A percentile compares a stretch with the other conserved stretches of the same genome.
phyloP scores from a whole-genome alignment of 1,140 invertebrate species.

The Drosophila parvula region DNA sequence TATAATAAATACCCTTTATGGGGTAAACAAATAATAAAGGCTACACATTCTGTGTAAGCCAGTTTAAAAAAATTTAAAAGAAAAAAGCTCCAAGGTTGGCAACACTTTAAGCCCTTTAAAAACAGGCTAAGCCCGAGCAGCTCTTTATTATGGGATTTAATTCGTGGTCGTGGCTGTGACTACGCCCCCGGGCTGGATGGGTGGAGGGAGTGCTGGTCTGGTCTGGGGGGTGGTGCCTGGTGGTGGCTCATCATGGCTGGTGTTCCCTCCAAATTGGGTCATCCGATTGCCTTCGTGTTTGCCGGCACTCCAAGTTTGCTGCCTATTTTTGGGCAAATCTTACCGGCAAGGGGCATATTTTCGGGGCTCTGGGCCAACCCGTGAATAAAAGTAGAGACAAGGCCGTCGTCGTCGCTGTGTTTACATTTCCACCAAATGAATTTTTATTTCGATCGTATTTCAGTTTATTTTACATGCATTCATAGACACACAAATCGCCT shows the following conservation, averaged over 20 bases:
- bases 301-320: background rate
- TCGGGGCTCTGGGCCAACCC: background rate
- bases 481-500: conserved; percentile 30
- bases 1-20: no score
- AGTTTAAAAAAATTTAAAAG: no score
- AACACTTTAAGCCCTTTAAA: background rate
- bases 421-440: conserved; percentile 45
- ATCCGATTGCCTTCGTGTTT: conserved; percentile 6
- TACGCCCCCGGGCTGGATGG: background rate
- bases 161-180: conserved; percentile 2
- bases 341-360: conserved; percentile 15
- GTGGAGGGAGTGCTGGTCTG: background rate
- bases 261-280: conserved; percentile 34
- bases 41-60: no score
- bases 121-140: background rate
- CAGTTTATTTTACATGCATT: conserved; percentile 39
- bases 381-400: background rate
- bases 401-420: background rate
- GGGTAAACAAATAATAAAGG: no score
- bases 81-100: no score
- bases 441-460: conserved; percentile 53
- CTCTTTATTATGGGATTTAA: conserved; percentile 5
- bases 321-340: conserved; percentile 30
- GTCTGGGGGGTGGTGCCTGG: background rate
- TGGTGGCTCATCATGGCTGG: background rate